phyloP scores from a whole-genome alignment of 2,113 vertebrate species.

The Saguinus midas region DNA sequence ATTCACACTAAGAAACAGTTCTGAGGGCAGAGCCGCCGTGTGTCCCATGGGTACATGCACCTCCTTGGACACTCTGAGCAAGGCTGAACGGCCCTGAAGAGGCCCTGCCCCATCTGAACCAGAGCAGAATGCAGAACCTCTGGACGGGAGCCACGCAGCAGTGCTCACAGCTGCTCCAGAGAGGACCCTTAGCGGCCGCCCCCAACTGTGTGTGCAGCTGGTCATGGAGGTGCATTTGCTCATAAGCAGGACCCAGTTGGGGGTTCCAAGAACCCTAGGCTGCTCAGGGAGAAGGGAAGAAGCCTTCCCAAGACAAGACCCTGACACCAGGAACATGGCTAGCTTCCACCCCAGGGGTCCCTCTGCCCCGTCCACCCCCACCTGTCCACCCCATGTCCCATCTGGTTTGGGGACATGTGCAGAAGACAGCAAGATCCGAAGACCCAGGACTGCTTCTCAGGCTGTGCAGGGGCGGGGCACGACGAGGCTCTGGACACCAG shows the following conservation, averaged over 20 bases:
- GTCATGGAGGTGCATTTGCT: accelerated
- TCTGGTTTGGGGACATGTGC: accelerated
- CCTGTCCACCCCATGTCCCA: accelerated
- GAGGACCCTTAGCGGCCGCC: accelerated
- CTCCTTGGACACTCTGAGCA: background rate
- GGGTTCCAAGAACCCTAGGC: accelerated
- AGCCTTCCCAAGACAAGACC: background rate
- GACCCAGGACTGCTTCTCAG: too few species aligned
- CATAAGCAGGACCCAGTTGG: background rate
- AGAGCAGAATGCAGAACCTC: background rate
- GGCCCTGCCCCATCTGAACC: background rate
- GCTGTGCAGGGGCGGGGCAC: accelerated
- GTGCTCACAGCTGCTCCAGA: accelerated
- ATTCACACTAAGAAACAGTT: accelerated
- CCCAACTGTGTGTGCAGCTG: accelerated
- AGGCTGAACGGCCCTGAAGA: background rate
- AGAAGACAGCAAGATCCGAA: too few species aligned
- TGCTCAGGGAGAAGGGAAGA: background rate
- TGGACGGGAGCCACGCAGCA: background rate
- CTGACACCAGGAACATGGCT: accelerated
- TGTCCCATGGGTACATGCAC: accelerated
- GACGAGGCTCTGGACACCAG: accelerated
- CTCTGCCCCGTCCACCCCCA: background rate
- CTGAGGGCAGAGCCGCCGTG: accelerated
- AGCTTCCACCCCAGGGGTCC: too few species aligned